Evolutionary conservation across 2,888 invertebrate species (phyloP).

Genomic region (Melieria crassipennis): DNA sequence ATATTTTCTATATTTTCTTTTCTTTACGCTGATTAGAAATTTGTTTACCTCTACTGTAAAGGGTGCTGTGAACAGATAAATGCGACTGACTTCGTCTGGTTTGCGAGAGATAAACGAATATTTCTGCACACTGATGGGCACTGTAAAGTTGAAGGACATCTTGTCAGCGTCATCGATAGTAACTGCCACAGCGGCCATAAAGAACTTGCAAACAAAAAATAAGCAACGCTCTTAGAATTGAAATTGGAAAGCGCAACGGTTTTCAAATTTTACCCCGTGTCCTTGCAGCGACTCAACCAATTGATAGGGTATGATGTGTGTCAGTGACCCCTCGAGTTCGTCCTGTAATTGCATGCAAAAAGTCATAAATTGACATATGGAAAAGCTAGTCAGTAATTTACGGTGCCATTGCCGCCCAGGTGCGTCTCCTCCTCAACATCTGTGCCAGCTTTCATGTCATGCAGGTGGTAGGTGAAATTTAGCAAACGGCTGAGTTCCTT

Average conservation of each 20-base stretch:
- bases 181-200: slow-evolving; percentile 62
- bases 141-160: slow-evolving; percentile 78
- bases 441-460: slow-evolving; percentile 47
- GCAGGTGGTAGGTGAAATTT: slow-evolving; percentile 75
- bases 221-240: neutral
- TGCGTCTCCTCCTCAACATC: slow-evolving; percentile 41
- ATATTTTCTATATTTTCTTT: neutral
- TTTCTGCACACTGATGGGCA: slow-evolving; percentile 79
- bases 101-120: slow-evolving; percentile 83
- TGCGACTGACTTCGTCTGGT: slow-evolving; percentile 83
- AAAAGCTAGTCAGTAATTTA: slow-evolving; percentile 34
- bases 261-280: slow-evolving; percentile 46
- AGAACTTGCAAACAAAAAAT: slow-evolving; percentile 46
- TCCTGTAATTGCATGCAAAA: slow-evolving; percentile 42
- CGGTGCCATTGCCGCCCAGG: slow-evolving; percentile 51
- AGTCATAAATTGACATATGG: neutral
- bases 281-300: slow-evolving; percentile 54
- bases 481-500: slow-evolving; percentile 78
- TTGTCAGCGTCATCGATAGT: slow-evolving; percentile 61
- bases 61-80: slow-evolving; percentile 84
- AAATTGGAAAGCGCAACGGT: slow-evolving; percentile 1
- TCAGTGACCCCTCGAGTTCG: slow-evolving; percentile 56
- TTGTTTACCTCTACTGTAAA: slow-evolving; percentile 74
- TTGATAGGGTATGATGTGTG: slow-evolving; percentile 55
- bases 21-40: neutral